These are phyloP conservation scores for Brachymystax lenok DNA, from an alignment of 2,797 vertebrate genomes.

Conservation along the genomic window DNA sequence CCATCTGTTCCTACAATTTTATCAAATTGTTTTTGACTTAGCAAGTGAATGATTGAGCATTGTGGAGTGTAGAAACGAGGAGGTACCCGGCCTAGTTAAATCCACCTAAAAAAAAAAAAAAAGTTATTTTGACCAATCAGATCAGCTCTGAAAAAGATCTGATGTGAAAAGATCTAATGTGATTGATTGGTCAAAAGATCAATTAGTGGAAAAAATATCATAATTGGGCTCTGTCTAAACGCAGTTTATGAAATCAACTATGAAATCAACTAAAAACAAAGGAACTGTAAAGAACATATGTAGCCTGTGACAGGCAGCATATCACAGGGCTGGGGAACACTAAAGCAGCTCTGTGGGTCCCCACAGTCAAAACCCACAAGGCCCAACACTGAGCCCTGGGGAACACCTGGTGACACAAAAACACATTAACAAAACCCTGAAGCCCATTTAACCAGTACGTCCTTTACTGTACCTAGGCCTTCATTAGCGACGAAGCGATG, in stretches of 20 bases:
- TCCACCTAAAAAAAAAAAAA: background rate
- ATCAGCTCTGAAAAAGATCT: too few relatives aligned
- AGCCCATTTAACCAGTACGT: background rate
- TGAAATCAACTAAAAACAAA: background rate
- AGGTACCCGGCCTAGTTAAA: too few relatives aligned
- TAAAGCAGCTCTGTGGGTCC: background rate
- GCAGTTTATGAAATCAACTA: background rate
- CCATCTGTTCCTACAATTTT: background rate
- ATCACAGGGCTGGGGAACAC: background rate
- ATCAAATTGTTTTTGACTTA: background rate
- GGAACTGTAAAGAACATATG: background rate
- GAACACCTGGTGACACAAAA: constrained; percentile 14
- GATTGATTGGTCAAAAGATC: too few relatives aligned
- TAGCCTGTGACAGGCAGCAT: background rate
- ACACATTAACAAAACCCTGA: constrained; percentile 11
- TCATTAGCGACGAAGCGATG: background rate
- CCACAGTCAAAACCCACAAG: background rate
- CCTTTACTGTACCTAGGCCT: background rate
- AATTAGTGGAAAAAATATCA: too few relatives aligned
- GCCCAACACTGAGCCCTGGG: background rate
- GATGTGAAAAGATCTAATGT: too few relatives aligned
- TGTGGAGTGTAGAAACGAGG: too few relatives aligned
- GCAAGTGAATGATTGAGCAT: background rate
- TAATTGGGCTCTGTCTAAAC: too few relatives aligned
- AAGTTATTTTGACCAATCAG: too few relatives aligned